Evolutionary conservation across 2,113 vertebrate genomes (phyloP).

Genomic region (Epinephelus lanceolatus): DNA sequence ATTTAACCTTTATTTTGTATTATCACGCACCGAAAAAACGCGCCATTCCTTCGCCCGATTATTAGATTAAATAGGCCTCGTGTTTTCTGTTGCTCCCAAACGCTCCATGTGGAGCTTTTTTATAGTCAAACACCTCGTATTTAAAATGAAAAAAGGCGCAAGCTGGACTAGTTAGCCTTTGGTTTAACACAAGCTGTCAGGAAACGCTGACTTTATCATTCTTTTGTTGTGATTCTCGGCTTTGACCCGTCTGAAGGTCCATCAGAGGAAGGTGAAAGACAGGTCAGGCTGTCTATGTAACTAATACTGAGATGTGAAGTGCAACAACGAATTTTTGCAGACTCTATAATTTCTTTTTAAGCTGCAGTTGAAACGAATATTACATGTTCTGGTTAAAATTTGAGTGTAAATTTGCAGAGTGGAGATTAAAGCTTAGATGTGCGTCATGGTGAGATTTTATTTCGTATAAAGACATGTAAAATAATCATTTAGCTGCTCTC

Average conservation of each 20-base stretch:
- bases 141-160: not conserved
- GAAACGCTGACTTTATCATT: constrained; percentile 94
- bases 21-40: not conserved
- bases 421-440: not conserved
- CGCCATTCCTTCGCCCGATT: not conserved
- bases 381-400: not conserved
- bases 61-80: constrained; percentile 15
- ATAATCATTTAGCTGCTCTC: not conserved
- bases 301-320: constrained; percentile 89
- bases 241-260: constrained; percentile 98
- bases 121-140: not conserved
- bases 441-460: not conserved
- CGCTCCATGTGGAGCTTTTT: not conserved
- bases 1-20: not conserved
- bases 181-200: constrained; percentile 57
- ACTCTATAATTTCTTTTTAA: not conserved
- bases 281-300: constrained; percentile 95
- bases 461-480: not conserved
- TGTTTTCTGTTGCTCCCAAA: not conserved
- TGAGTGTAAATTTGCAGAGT: not conserved
- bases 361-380: constrained; percentile 2
- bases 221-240: constrained; percentile 94
- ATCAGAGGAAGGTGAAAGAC: constrained; percentile 94
- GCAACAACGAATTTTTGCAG: constrained; percentile 5
- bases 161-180: constrained; percentile 41